phyloP scores from a whole-genome alignment of 2,888 invertebrate genomes.

The Nomada goodeniana region DNA sequence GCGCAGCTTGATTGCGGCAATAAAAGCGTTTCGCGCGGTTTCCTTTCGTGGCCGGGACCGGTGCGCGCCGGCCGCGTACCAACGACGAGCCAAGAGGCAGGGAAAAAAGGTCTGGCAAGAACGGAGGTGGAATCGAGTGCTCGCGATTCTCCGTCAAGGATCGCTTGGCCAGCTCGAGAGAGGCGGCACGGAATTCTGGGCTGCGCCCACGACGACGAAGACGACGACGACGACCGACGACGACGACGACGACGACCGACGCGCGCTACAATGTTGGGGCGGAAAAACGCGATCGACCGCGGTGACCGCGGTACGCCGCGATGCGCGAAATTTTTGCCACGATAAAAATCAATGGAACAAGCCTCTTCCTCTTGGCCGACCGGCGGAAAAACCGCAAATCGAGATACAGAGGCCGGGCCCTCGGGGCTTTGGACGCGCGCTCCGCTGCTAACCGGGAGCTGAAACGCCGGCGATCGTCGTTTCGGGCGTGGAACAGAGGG shows the following conservation, averaged over 20 bases:
- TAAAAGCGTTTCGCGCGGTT: slow-evolving; percentile 70
- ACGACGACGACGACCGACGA: neutral
- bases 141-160: slow-evolving; percentile 57
- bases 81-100: neutral
- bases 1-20: slow-evolving; percentile 66
- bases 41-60: slow-evolving; percentile 46
- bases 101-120: slow-evolving; percentile 45
- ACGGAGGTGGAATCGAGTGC: slow-evolving; percentile 51
- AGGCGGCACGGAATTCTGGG: slow-evolving; percentile 56
- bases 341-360: slow-evolving; percentile 56
- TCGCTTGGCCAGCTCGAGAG: slow-evolving; percentile 41
- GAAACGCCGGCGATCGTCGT: neutral
- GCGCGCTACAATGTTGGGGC: slow-evolving; percentile 51
- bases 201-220: slow-evolving; percentile 33
- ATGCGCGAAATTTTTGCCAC: slow-evolving; percentile 47
- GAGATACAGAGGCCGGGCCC: slow-evolving; percentile 36
- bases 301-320: slow-evolving; percentile 23
- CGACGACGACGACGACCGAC: neutral
- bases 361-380: slow-evolving; percentile 27
- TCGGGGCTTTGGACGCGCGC: neutral
- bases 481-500: neutral
- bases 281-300: slow-evolving; percentile 52
- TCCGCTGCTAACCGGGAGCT: neutral
- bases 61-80: slow-evolving; percentile 14
- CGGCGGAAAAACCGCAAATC: slow-evolving; percentile 42